A percentile compares a stretch with the other conserved stretches of the same genome.
Conservation (phyloP, 2,888 invertebrate genomes). For the Pollenia amentaria region DNA sequence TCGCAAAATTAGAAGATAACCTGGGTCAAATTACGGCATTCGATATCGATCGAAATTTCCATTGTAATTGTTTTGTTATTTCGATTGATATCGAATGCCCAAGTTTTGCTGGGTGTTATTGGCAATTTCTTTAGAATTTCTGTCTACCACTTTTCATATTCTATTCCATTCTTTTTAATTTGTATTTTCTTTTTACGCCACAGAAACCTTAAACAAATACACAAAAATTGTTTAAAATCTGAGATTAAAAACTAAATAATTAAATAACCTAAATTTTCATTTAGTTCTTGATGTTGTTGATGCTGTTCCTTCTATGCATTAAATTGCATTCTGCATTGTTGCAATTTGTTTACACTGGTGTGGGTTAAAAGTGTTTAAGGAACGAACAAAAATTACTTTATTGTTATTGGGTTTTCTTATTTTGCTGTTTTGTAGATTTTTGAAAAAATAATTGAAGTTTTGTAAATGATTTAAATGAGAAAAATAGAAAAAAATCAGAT, state of each 20-base stretch:
- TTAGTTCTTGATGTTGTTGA: not conserved
- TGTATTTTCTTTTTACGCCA: no score
- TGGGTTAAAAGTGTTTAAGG: not conserved
- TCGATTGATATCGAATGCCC: no score
- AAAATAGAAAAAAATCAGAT: not conserved
- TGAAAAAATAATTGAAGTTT: conserved; percentile 16
- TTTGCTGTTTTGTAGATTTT: not conserved
- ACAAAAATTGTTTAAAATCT: no score
- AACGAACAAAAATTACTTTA: not conserved
- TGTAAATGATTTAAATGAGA: conserved; percentile 6
- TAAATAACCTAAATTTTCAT: conserved; percentile 50
- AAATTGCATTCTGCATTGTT: conserved; percentile 15
- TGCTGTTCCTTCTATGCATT: conserved; percentile 1
- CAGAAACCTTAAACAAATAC: no score
- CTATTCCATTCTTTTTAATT: no score
- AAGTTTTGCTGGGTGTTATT: no score
- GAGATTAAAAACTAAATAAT: conserved; percentile 68
- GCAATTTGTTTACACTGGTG: not conserved
- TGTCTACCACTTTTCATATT: no score
- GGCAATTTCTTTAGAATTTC: no score
- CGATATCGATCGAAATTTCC: no score
- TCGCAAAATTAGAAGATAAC: no score
- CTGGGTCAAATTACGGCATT: no score
- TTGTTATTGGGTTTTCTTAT: not conserved
- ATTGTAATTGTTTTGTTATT: no score